Evolutionary conservation across 2,797 vertebrate genomes (phyloP), one percentile per base, ranked within the genome.

Genomic region (Momotus momota): DNA sequence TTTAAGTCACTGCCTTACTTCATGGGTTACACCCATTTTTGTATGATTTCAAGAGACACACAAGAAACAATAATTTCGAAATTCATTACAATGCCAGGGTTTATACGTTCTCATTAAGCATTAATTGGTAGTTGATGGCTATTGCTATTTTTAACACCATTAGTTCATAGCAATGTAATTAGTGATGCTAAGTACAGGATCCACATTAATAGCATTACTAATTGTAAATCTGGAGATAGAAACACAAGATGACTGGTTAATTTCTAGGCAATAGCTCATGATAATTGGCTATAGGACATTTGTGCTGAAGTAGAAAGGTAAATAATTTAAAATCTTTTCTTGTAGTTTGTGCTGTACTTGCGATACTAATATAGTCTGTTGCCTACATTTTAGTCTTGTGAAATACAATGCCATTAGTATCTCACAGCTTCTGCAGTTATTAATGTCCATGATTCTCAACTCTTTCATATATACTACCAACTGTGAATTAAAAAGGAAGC

Each of bases 111-210:
- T 98, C 98, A 98, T 98, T 98, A 98, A 98, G 98, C 98, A 98
- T 98, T 98, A 98, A 98, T 98, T 98, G 98, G 98, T 98, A 98
- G 98, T 98, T 98, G 98, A 98, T 98, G 97, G 98, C 97, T 97
- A 98, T 97, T 98, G 98, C 98, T 98, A 98, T 98, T 98, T 98
- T 98, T 98, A 98, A 98, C 98, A 97, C 97, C 97, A 97, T 98
- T 98, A 98, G 98, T 98, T 98, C 98, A 98, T 98, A 98, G 98
- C 98, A 98, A 93, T 98, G 98, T 98, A 98, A 98, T 98, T 98
- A 98, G 98, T 98, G 98, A 98, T 97, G 98, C 98, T 98, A 98
- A 98, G 98, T 98, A 98, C 98, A 98, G 98, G 98, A 98, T 97
- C 98, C 97, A 96, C 98, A 98, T 98, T 98, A 98, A 98, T 98